Conservation (phyloP, 2,113 vertebrate species). For the Antechinus stuartii region DNA sequence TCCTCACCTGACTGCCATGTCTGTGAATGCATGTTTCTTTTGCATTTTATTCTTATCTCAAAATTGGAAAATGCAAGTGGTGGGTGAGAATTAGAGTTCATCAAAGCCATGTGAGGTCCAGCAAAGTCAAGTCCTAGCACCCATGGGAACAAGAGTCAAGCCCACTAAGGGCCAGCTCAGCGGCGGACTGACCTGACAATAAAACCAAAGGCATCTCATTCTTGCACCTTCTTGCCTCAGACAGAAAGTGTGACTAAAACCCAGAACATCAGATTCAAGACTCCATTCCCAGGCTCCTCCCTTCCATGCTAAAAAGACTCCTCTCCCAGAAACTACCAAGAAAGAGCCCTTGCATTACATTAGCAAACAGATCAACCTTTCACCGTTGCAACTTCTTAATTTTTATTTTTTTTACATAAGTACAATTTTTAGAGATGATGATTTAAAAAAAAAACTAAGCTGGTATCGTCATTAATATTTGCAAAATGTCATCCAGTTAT, state of each 20-base stretch:
- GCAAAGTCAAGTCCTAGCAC: background rate
- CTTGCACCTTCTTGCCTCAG: background rate
- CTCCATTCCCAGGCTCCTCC: background rate
- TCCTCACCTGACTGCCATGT: background rate
- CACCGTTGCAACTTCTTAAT: constrained; percentile 37
- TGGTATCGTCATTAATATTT: constrained; percentile 42
- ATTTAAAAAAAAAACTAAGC: constrained; percentile 38
- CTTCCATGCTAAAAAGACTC: background rate
- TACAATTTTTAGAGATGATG: constrained; percentile 50
- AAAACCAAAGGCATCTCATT: background rate
- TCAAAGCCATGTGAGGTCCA: background rate
- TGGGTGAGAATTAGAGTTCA: background rate
- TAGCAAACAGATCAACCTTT: constrained; percentile 11
- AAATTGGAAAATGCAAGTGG: background rate
- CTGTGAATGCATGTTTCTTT: background rate
- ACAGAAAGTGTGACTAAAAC: background rate
- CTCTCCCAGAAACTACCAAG: background rate
- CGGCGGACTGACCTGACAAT: background rate
- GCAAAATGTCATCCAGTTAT: constrained; percentile 45
- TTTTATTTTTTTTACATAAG: constrained; percentile 26
- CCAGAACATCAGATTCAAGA: background rate
- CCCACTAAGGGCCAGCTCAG: background rate
- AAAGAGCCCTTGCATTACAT: background rate
- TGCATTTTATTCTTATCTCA: background rate
- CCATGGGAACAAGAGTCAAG: background rate